Conservation (phyloP, 1,140 invertebrate genomes). For the Lordiphosa stackelbergi region DNA sequence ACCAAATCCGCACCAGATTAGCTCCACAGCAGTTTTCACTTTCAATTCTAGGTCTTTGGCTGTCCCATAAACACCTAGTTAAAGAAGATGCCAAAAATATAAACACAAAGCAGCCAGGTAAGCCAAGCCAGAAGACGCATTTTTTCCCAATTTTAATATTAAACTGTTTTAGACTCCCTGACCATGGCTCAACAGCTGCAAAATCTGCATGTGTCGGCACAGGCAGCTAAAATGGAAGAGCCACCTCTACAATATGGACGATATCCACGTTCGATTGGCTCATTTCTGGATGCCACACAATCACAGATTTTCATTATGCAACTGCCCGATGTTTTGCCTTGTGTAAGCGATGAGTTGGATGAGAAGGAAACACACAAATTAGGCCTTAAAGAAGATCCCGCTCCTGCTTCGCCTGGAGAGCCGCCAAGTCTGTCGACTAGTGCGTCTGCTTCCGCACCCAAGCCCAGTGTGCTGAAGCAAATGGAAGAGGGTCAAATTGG, state of each 20-base stretch:
- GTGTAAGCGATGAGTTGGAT: conserved; percentile 62
- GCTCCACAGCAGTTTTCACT: no score
- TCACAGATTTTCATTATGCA: conserved; percentile 70
- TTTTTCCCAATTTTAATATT: neutral
- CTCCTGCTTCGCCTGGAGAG: neutral
- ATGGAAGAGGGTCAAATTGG: conserved; percentile 80
- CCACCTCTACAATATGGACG: conserved; percentile 56
- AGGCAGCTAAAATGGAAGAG: conserved; percentile 31
- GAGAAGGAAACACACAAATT: conserved; percentile 19
- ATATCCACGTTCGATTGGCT: conserved; percentile 54
- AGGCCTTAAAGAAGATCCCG: conserved; percentile 6
- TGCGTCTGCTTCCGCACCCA: conserved; percentile 1
- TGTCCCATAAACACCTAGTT: conserved; percentile 34
- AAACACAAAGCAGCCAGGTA: conserved; percentile 21
- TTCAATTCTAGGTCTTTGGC: conserved; percentile 42
- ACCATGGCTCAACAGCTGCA: conserved; percentile 51
- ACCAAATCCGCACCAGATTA: no score
- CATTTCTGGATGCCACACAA: conserved; percentile 44
- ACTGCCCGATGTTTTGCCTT: conserved; percentile 78
- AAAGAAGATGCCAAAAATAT: conserved; percentile 28
- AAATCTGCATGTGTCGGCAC: conserved; percentile 29
- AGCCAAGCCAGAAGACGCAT: neutral
- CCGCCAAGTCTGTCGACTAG: conserved; percentile 18
- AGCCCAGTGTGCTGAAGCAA: conserved; percentile 48
- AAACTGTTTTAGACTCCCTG: conserved; percentile 26